phyloP scores from a whole-genome alignment of 35 echinoderm and acorn worm genomes.

The Strongylocentrotus purpuratus region DNA sequence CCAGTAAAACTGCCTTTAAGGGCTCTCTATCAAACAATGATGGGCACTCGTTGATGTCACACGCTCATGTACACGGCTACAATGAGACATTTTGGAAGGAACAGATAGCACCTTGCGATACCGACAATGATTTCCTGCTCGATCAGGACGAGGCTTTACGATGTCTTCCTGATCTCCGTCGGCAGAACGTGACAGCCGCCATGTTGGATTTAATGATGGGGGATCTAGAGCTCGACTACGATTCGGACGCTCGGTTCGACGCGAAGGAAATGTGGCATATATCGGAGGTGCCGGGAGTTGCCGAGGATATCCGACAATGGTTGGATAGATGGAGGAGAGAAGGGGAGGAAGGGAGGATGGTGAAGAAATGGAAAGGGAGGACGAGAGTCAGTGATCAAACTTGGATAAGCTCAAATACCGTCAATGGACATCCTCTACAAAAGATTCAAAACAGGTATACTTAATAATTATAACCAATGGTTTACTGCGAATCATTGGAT shows the following conservation, averaged over 20 bases:
- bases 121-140: neutral
- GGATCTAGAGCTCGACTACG: neutral
- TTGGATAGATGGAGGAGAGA: neutral
- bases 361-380: neutral
- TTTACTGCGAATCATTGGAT: too few species aligned
- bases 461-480: neutral
- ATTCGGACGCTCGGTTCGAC: conserved; percentile 14
- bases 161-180: neutral
- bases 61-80: neutral
- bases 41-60: neutral
- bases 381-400: conserved; percentile 12
- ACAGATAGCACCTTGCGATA: neutral
- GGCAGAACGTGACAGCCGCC: neutral
- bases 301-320: conserved; percentile 19
- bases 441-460: neutral
- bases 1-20: conserved; percentile 31
- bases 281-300: neutral
- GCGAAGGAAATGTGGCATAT: neutral
- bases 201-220: conserved; percentile 13
- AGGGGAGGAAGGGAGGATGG: neutral
- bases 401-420: neutral
- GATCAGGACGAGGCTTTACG: neutral
- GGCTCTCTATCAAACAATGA: neutral
- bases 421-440: neutral
- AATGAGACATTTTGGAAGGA: conserved; percentile 24